phyloP scores from a whole-genome alignment of 2,113 vertebrate genomes.

The Eclectus roratus region DNA sequence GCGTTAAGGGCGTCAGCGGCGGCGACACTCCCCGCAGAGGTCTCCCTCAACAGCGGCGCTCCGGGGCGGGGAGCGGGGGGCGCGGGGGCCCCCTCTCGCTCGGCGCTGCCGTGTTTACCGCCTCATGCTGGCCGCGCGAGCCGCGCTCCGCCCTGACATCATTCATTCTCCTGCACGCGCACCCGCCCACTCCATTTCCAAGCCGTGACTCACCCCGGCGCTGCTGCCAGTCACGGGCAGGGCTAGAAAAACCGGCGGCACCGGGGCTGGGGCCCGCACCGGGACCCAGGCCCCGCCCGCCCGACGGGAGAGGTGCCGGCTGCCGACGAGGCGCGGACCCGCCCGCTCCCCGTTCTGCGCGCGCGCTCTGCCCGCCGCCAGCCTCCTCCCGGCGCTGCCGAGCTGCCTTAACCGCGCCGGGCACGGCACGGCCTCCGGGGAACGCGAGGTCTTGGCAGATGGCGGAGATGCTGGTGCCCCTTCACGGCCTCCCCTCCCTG shows the following conservation, averaged over 20 bases:
- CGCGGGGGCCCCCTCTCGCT: background rate
- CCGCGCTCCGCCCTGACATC: conserved; percentile 66
- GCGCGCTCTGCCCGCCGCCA: background rate
- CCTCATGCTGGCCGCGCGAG: conserved; percentile 20
- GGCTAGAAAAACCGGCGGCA: conserved; percentile 55
- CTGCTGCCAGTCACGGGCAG: background rate
- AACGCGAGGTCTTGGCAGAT: background rate
- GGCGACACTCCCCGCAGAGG: background rate
- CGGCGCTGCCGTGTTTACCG: conserved; percentile 20
- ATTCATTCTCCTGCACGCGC: conserved; percentile 55
- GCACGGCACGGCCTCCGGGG: background rate
- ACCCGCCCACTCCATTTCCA: conserved; percentile 69
- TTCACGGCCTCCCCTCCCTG: background rate
- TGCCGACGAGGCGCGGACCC: background rate
- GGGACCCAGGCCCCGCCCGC: background rate
- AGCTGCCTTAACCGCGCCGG: background rate
- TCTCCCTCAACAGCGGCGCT: background rate
- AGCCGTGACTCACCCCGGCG: conserved; percentile 69
- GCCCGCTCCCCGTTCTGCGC: background rate
- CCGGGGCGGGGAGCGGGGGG: background rate
- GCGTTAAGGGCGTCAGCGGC: background rate
- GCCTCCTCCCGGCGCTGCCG: background rate
- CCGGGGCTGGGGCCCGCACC: background rate
- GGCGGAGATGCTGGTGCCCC: background rate
- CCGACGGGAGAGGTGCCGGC: background rate